Evolutionary conservation across 1,140 invertebrate genomes (phyloP), one percentile per base, ranked within the genome.

Genomic region (Lucilia sericata): DNA sequence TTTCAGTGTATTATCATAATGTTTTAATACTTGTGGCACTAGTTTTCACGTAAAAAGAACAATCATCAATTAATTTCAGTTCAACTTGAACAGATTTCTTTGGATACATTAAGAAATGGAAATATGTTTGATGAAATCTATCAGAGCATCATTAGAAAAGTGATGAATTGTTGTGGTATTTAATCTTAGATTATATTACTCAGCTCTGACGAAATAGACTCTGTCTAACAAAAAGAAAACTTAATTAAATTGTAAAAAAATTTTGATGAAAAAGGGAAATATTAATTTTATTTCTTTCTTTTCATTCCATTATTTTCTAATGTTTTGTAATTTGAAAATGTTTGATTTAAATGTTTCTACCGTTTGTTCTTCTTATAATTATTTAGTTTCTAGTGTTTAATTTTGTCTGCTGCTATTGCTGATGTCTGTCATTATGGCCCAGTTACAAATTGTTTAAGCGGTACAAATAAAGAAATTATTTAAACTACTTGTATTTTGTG

Each of bases 381-480:
- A 17, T 78, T 42, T 78, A 5, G n/a, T 25, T n/a, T 76, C 5
- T 42, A 4, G n/a, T n/a, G n/a, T 14, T 42, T 42, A 0, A 42
- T 42, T 4, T 9, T 80, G 8, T 42, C 76, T 30, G 25, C 3
- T 47, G 42, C 76, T 21, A 5, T 25, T 19, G 76, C 76, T 47
- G 42, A 42, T 21, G 14, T 51, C 47, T 80, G 42, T 80, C 65
- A 42, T 78, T 78, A 19, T 78, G 76, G 42, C 42, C 76, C 76
- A 51, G 76, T 80, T 80, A 80, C 42, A 80, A 80, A 80, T 80
- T 47, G 47, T 80, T 80, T 80, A 9, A 21, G 42, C 76, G 42
- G 34, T 19, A 80, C n/a, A 80, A 25, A 5, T 21, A 49, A n/a
- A n/a, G n/a, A n/a, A 80, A 47, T 47, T 49, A 9, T 42, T 78